Conservation (phyloP, 2,113 vertebrate genomes). For the Nanorana parkeri region DNA sequence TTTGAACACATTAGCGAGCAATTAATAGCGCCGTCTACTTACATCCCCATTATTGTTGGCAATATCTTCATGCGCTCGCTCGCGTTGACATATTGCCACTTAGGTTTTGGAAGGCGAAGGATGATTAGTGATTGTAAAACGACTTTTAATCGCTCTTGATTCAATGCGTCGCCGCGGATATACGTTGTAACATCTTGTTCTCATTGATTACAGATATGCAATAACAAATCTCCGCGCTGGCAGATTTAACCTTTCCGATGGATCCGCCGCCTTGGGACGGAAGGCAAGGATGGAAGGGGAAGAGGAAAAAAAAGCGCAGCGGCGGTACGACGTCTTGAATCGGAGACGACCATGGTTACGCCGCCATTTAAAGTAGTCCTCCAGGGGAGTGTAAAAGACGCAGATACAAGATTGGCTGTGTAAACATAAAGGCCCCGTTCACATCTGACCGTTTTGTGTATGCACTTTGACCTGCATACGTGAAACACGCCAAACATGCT, state of each 20-base stretch:
- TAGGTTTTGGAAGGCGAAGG: conserved; percentile 10
- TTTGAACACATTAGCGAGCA: conserved; percentile 48
- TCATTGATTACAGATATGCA: conserved; percentile 21
- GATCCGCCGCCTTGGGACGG: neutral
- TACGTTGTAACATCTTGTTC: neutral
- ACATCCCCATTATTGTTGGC: conserved; percentile 44
- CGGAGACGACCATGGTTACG: no score
- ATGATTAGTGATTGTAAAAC: conserved; percentile 39
- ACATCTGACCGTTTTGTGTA: no score
- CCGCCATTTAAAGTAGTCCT: no score
- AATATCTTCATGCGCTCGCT: conserved; percentile 18
- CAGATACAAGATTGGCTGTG: neutral
- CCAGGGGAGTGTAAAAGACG: neutral
- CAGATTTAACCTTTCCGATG: conserved; percentile 23
- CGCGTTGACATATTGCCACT: conserved; percentile 39
- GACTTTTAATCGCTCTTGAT: conserved; percentile 30
- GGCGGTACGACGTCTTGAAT: neutral
- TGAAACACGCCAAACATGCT: no score
- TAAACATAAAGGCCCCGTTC: no score
- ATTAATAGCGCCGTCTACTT: conserved; percentile 45
- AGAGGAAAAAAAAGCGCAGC: neutral
- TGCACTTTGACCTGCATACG: no score
- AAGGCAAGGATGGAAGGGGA: no score
- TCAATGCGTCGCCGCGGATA: neutral
- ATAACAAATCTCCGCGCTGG: conserved; percentile 1